phyloP scores from a whole-genome alignment of 1,140 invertebrate genomes.

The Hyles vespertilio region DNA sequence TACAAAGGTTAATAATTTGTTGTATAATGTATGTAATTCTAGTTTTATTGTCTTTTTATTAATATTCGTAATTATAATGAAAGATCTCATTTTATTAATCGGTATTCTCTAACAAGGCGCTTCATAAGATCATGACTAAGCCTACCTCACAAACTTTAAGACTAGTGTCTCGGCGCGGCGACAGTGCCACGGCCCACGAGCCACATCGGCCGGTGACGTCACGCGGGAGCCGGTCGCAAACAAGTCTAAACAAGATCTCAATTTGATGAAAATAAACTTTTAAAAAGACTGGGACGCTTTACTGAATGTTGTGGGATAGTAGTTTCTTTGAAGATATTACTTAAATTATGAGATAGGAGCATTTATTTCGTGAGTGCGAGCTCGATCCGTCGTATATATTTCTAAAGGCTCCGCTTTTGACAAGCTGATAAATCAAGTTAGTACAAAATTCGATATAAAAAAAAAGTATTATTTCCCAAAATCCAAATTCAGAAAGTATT shows the following conservation, averaged over 20 bases:
- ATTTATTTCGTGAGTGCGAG: conserved; percentile 61
- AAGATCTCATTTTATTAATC: conserved; percentile 76
- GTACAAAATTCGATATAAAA: conserved; percentile 70
- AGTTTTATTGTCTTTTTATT: conserved; percentile 73
- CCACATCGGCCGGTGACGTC: conserved; percentile 18
- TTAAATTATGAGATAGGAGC: conserved; percentile 73
- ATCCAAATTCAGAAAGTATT: conserved; percentile 71
- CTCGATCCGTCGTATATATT: conserved; percentile 23
- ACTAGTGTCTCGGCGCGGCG: conserved; percentile 40
- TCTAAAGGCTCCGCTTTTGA: conserved; percentile 37
- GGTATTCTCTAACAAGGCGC: conserved; percentile 76
- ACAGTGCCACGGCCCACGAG: conserved; percentile 9
- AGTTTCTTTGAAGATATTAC: conserved; percentile 73
- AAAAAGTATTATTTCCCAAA: conserved; percentile 73
- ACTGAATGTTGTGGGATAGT: conserved; percentile 75
- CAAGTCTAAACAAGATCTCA: conserved; percentile 74
- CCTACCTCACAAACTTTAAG: conserved; percentile 73
- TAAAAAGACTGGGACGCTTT: conserved; percentile 75
- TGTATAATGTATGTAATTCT: conserved; percentile 74
- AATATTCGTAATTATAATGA: conserved; percentile 75
- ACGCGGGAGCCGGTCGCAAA: conserved; percentile 45
- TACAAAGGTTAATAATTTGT: conserved; percentile 70
- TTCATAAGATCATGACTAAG: conserved; percentile 75
- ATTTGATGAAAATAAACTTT: conserved; percentile 75
- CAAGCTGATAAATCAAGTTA: conserved; percentile 56